phyloP scores from a whole-genome alignment of 2,888 invertebrate genomes.

The Adelognathus sp. region DNA sequence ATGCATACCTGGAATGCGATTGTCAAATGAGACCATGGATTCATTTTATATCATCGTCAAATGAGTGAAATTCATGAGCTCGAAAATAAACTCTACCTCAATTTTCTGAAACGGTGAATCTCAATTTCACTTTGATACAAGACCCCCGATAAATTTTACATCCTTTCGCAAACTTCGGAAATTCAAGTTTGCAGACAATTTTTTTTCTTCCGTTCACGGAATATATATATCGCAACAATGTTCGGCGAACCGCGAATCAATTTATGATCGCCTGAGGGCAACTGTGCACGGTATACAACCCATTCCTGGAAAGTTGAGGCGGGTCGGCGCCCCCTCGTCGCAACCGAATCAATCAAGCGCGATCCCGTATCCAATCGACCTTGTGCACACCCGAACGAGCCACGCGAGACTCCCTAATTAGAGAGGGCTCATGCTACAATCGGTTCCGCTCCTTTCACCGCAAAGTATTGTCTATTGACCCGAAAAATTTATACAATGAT shows the following conservation, averaged over 20 bases:
- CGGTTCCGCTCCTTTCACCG: constrained; percentile 4
- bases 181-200: neutral
- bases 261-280: neutral
- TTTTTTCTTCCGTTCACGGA: neutral
- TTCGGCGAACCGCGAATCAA: constrained; percentile 1
- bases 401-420: constrained; percentile 53
- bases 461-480: constrained; percentile 8
- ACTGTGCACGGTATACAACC: neutral
- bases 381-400: constrained; percentile 51
- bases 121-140: no score
- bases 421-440: constrained; percentile 33
- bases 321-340: constrained; percentile 23
- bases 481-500: constrained; percentile 16
- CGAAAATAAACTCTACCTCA: no score
- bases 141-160: no score
- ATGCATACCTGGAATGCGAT: no score
- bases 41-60: no score
- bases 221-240: neutral
- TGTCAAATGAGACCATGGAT: no score
- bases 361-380: constrained; percentile 59
- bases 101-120: no score
- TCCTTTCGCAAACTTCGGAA: no score
- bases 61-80: no score
- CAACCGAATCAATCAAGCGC: constrained; percentile 60
- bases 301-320: constrained; percentile 27